Evolutionary conservation across 2,888 invertebrate genomes (phyloP).

Genomic region (Eremobia ochroleuca): DNA sequence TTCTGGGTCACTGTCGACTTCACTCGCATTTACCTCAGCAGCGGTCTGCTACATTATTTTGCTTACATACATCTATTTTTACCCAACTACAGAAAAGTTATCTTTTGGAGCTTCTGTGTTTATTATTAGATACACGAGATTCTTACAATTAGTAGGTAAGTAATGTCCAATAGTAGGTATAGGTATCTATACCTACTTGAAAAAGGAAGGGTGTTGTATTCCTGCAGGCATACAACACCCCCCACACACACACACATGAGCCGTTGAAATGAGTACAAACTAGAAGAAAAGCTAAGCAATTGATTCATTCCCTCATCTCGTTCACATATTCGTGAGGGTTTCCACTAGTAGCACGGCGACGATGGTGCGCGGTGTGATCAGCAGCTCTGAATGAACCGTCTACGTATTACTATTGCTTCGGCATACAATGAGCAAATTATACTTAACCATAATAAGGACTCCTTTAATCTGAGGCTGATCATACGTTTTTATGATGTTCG

Average conservation of each 20-base stretch:
- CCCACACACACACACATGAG: too few relatives aligned
- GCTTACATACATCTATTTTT: neutral
- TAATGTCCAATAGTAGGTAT: neutral
- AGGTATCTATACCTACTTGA: neutral
- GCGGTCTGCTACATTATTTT: neutral
- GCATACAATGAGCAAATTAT: neutral
- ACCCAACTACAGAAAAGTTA: too few relatives aligned
- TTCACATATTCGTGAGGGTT: neutral
- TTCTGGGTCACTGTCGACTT: too few relatives aligned
- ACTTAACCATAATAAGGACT: neutral
- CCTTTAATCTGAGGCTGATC: constrained; percentile 4
- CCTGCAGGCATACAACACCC: neutral
- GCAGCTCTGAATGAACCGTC: neutral
- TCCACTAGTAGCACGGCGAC: neutral
- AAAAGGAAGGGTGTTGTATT: neutral
- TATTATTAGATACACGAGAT: neutral
- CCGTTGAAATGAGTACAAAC: neutral
- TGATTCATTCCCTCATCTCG: neutral
- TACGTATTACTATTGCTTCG: neutral
- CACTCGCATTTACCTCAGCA: too few relatives aligned
- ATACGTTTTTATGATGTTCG: neutral
- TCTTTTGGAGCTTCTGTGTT: neutral
- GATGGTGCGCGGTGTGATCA: neutral
- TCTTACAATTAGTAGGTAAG: neutral
- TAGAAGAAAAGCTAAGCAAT: neutral